A percentile compares a stretch with the other conserved stretches of the same genome.
phyloP scores from a whole-genome alignment of 2,888 invertebrate genomes.

The Copidosoma aretas region DNA sequence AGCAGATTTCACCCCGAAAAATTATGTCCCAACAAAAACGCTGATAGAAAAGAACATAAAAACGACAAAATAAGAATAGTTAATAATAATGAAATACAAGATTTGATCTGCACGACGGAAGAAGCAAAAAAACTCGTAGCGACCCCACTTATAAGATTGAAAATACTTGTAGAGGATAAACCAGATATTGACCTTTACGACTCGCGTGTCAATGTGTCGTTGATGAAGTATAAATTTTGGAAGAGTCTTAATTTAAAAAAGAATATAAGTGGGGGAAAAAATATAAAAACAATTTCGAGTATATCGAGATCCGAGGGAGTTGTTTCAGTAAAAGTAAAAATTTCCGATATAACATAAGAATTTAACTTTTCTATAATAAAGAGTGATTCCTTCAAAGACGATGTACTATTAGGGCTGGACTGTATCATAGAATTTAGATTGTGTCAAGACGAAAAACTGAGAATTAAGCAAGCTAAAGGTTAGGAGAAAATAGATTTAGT shows the following conservation, averaged over 20 bases:
- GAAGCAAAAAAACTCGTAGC: slow-evolving; percentile 38
- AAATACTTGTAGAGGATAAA: slow-evolving; percentile 30
- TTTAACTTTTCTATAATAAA: slow-evolving; percentile 22
- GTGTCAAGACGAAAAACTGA: slow-evolving; percentile 39
- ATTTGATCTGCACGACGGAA: slow-evolving; percentile 28
- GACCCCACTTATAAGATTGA: slow-evolving; percentile 39
- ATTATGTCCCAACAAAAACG: slow-evolving; percentile 26
- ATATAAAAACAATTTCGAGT: slow-evolving; percentile 28
- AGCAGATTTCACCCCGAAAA: slow-evolving; percentile 34
- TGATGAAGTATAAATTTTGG: slow-evolving; percentile 29
- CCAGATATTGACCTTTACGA: slow-evolving; percentile 38
- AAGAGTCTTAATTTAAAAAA: slow-evolving; percentile 29
- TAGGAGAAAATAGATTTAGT: slow-evolving; percentile 1
- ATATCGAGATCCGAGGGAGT: slow-evolving; percentile 31
- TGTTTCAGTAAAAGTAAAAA: slow-evolving; percentile 3
- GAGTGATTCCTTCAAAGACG: slow-evolving; percentile 30
- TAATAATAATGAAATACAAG: slow-evolving; percentile 31
- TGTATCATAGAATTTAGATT: slow-evolving; percentile 38
- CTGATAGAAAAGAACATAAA: slow-evolving; percentile 25
- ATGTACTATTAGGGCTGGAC: slow-evolving; percentile 38
- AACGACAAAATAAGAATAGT: slow-evolving; percentile 30
- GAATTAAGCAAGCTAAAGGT: slow-evolving; percentile 5
- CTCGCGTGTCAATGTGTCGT: not conserved
- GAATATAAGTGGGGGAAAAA: slow-evolving; percentile 31
- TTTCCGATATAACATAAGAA: not conserved